Evolutionary conservation across 2,113 vertebrate genomes (phyloP).

Genomic region (Leptobrachium ailaonicum): DNA sequence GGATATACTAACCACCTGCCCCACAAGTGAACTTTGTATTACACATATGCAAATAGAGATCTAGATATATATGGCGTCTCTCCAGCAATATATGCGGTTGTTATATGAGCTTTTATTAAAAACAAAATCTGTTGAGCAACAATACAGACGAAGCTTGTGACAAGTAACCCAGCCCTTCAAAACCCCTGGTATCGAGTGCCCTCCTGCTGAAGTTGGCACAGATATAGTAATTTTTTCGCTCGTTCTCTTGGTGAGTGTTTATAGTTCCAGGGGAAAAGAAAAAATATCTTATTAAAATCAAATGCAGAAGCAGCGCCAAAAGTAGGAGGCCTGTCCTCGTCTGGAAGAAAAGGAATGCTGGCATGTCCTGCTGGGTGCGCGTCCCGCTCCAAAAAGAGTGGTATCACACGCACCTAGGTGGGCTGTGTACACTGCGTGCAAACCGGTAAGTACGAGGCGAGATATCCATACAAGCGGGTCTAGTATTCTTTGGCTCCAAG

Average conservation of each 20-base stretch:
- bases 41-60: neutral
- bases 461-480: conserved; percentile 17
- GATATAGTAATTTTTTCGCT: neutral
- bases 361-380: conserved; percentile 13
- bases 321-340: neutral
- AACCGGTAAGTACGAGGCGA: conserved; percentile 8
- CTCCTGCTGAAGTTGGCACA: conserved; percentile 20
- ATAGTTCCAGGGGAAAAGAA: conserved; percentile 36
- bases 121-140: neutral
- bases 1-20: conserved; percentile 26
- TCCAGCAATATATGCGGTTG: conserved; percentile 21
- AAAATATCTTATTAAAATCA: conserved; percentile 24
- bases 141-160: conserved; percentile 4
- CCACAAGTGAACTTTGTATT: conserved; percentile 3
- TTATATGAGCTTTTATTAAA: neutral
- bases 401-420: conserved; percentile 14
- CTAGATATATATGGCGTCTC: neutral
- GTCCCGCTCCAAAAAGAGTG: neutral
- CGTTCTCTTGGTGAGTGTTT: conserved; percentile 20
- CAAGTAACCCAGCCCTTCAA: conserved; percentile 17
- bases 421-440: conserved; percentile 10
- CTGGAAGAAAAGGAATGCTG: neutral
- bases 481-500: conserved; percentile 2
- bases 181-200: conserved; percentile 10
- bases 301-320: conserved; percentile 11